Evolutionary conservation across 2,888 invertebrate species (phyloP).

Genomic region (Rhagium mordax): DNA sequence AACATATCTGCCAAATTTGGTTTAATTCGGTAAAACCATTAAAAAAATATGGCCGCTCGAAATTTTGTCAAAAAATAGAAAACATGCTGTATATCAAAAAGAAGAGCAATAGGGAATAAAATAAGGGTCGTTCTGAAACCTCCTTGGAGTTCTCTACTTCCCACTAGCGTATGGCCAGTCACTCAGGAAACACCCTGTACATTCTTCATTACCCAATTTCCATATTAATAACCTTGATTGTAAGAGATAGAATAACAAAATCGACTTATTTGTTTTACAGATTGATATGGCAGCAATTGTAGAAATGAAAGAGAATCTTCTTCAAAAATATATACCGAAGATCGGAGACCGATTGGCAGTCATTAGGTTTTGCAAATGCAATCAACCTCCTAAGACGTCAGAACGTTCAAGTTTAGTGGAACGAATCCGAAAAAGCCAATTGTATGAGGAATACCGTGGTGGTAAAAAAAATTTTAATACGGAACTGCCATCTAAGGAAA

Average conservation of each 20-base stretch:
- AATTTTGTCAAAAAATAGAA: too few relatives aligned
- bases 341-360: conserved; percentile 24
- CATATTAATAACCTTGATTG: not conserved
- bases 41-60: too few relatives aligned
- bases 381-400: conserved; percentile 4
- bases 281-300: conserved; percentile 20
- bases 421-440: conserved; percentile 7
- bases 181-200: too few relatives aligned
- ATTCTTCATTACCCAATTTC: not conserved
- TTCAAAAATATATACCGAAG: conserved; percentile 13
- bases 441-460: conserved; percentile 10
- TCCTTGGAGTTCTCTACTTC: too few relatives aligned
- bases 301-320: conserved; percentile 7
- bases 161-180: too few relatives aligned
- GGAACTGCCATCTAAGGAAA: conserved; percentile 17
- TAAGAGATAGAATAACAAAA: not conserved
- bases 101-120: too few relatives aligned
- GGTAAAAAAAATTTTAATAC: conserved; percentile 7
- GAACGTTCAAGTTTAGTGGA: conserved; percentile 19
- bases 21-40: too few relatives aligned
- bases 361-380: conserved; percentile 15
- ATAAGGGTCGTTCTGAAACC: not conserved
- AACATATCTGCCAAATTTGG: too few relatives aligned
- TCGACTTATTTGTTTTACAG: not conserved
- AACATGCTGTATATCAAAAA: too few relatives aligned